These are phyloP conservation scores for Microcebus murinus DNA, from an alignment of 2,113 vertebrate genomes.

Conservation along the genomic window DNA sequence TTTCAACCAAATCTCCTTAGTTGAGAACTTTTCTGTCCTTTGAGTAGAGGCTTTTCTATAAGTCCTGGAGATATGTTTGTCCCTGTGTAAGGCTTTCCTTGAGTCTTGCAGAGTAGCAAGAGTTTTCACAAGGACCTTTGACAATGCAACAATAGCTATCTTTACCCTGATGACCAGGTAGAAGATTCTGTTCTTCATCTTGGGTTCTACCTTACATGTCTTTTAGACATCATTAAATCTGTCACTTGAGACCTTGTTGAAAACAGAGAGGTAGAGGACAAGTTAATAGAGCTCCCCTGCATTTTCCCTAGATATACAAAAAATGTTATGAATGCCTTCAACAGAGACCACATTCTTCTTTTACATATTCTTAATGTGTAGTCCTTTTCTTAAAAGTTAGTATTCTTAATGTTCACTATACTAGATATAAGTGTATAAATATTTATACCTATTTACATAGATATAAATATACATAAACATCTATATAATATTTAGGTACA, in stretches of 20 bases:
- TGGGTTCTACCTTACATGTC: neutral
- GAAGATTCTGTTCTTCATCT: neutral
- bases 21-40: neutral
- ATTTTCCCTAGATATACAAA: neutral
- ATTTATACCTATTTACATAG: neutral
- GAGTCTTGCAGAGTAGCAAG: neutral
- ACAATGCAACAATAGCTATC: neutral
- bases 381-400: neutral
- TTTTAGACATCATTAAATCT: slow-evolving; percentile 15
- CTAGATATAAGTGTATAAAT: neutral
- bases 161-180: neutral
- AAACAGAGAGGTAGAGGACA: neutral
- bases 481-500: no score
- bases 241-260: neutral
- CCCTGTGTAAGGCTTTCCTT: neutral
- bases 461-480: no score
- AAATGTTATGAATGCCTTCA: neutral
- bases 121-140: slow-evolving; percentile 5
- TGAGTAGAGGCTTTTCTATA: neutral
- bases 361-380: neutral
- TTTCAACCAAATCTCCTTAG: slow-evolving; percentile 16
- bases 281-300: neutral
- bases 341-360: neutral
- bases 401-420: neutral
- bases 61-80: neutral